Evolutionary conservation across 92 coral and sea anemone genomes (phyloP).

Genomic region (Epizoanthus stellaris): DNA sequence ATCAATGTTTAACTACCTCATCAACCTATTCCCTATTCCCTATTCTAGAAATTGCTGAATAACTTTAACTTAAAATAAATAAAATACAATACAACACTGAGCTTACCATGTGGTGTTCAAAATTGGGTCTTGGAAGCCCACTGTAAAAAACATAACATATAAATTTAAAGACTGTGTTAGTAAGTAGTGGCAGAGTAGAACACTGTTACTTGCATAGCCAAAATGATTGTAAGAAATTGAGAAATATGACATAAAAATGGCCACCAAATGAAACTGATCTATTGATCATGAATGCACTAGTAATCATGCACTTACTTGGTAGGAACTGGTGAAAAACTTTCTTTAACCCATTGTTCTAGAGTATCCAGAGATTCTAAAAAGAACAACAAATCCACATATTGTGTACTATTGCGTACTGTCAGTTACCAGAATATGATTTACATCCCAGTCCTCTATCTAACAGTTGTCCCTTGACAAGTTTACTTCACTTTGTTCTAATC

Average conservation of each 20-base stretch:
- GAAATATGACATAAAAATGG: too few species aligned
- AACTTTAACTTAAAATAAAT: background rate
- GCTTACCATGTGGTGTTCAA: conserved; percentile 53
- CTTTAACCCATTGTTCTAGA: conserved; percentile 82
- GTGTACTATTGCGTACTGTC: too few species aligned
- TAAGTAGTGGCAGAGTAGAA: background rate
- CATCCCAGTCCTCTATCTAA: too few species aligned
- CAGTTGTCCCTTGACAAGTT: background rate
- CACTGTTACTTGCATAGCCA: background rate
- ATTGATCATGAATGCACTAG: background rate
- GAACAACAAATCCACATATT: background rate
- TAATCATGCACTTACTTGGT: conserved; percentile 69
- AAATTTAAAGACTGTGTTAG: background rate
- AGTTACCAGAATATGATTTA: too few species aligned
- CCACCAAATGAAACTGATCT: too few species aligned
- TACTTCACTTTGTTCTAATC: background rate
- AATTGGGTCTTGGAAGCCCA: conserved; percentile 54
- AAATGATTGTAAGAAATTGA: too few species aligned
- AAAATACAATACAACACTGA: background rate
- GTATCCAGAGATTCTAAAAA: conserved; percentile 75
- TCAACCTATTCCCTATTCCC: background rate
- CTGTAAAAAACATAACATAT: conserved; percentile 23
- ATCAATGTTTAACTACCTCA: too few species aligned
- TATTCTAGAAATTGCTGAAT: background rate
- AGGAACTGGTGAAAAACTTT: conserved; percentile 73